Conservation (phyloP, 1,140 invertebrate genomes). For the Aleiodes sp. region DNA sequence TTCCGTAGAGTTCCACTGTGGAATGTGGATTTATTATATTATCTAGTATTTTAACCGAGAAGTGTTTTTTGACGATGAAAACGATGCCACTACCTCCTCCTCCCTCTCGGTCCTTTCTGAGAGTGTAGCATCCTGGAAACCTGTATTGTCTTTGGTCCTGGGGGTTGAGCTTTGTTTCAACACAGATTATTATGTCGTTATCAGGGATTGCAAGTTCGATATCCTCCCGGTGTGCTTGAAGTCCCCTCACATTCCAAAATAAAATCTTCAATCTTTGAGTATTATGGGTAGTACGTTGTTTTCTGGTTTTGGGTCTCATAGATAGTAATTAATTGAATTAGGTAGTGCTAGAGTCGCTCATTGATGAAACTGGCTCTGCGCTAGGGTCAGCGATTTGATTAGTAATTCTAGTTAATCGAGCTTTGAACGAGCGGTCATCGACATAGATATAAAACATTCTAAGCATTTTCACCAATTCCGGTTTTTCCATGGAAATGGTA, state of each 20-base stretch:
- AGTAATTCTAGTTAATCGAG: too few species aligned
- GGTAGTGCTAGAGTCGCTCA: too few species aligned
- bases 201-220: background rate
- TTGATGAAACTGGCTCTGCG: too few species aligned
- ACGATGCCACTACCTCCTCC: background rate
- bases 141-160: background rate
- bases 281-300: background rate
- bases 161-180: slow-evolving; percentile 13
- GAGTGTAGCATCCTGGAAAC: too few species aligned
- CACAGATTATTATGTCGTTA: slow-evolving; percentile 5
- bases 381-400: too few species aligned
- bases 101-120: too few species aligned
- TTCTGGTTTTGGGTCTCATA: too few species aligned
- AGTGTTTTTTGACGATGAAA: background rate
- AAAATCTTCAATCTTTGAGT: slow-evolving; percentile 11
- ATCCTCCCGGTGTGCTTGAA: background rate
- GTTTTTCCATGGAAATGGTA: too few species aligned
- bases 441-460: too few species aligned
- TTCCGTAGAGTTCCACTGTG: background rate
- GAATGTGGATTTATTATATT: background rate
- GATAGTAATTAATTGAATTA: too few species aligned
- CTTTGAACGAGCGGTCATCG: too few species aligned
- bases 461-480: too few species aligned
- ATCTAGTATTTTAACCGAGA: background rate
- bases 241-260: slow-evolving; percentile 18